Percentiles rank a stretch among this genome's conserved stretches.
Conservation (phyloP, 2,888 invertebrate genomes). For the Erannis defoliaria region DNA sequence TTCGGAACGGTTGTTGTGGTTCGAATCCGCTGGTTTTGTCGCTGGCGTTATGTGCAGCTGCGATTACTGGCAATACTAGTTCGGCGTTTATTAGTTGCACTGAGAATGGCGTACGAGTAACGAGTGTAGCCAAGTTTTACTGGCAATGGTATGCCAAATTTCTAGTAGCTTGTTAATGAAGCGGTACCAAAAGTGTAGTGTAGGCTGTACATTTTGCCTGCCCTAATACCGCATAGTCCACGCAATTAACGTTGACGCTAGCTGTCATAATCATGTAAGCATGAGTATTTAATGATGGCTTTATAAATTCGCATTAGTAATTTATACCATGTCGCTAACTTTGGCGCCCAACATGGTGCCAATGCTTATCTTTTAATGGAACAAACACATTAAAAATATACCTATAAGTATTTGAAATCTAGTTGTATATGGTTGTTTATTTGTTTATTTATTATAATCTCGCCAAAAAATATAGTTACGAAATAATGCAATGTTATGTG, state of each 20-base stretch:
- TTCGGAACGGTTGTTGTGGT: constrained; percentile 83
- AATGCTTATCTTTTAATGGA: constrained; percentile 79
- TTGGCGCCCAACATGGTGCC: constrained; percentile 76
- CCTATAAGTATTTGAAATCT: too few relatives aligned
- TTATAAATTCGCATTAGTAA: too few relatives aligned
- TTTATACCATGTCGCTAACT: constrained; percentile 85
- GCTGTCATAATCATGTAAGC: too few relatives aligned
- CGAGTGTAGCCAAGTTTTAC: constrained; percentile 30
- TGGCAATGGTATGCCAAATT: constrained; percentile 27
- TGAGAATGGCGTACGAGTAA: constrained; percentile 40
- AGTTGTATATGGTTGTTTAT: too few relatives aligned
- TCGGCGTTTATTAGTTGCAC: constrained; percentile 77
- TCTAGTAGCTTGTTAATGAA: constrained; percentile 6
- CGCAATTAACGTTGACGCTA: too few relatives aligned
- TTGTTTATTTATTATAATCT: too few relatives aligned
- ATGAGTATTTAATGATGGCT: too few relatives aligned
- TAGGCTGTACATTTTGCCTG: background rate
- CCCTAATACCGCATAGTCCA: too few relatives aligned
- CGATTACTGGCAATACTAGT: constrained; percentile 82
- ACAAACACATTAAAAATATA: too few relatives aligned
- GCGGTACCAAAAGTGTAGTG: background rate
- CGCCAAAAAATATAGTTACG: too few relatives aligned
- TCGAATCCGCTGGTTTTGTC: constrained; percentile 81
- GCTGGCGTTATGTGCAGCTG: constrained; percentile 79
- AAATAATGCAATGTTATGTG: too few relatives aligned